Evolutionary conservation across 2,888 invertebrate genomes (phyloP).

Genomic region (Rhagophthalmus giganteus): DNA sequence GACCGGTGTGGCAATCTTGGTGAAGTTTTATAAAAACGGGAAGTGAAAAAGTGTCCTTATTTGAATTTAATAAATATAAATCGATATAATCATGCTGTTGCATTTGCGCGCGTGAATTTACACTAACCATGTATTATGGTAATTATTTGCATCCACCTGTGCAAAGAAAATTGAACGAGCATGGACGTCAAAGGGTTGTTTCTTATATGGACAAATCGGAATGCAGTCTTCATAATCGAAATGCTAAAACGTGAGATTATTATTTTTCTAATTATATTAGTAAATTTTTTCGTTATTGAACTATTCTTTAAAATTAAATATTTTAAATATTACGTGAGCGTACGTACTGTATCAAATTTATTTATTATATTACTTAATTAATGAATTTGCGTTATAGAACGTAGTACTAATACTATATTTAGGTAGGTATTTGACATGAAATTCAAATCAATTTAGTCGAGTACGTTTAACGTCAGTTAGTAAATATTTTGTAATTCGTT

Average conservation of each 20-base stretch:
- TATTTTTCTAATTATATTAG: neutral
- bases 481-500: no score
- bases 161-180: slow-evolving; percentile 43
- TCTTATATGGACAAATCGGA: slow-evolving; percentile 48
- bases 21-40: neutral
- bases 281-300: neutral
- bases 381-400: no score
- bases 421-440: no score
- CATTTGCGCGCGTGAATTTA: no score
- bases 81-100: neutral
- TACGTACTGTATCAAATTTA: no score
- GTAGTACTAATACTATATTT: no score
- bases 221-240: slow-evolving; percentile 45
- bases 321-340: no score
- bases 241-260: slow-evolving; percentile 5
- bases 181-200: slow-evolving; percentile 47
- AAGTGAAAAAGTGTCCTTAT: no score
- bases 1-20: slow-evolving; percentile 14
- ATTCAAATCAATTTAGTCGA: no score
- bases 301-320: no score
- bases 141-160: slow-evolving; percentile 53
- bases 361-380: no score
- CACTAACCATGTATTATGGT: slow-evolving; percentile 53
- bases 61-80: neutral
- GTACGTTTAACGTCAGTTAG: no score